Conservation (phyloP, 2,888 invertebrate genomes). For the Drosophila demipolita region DNA sequence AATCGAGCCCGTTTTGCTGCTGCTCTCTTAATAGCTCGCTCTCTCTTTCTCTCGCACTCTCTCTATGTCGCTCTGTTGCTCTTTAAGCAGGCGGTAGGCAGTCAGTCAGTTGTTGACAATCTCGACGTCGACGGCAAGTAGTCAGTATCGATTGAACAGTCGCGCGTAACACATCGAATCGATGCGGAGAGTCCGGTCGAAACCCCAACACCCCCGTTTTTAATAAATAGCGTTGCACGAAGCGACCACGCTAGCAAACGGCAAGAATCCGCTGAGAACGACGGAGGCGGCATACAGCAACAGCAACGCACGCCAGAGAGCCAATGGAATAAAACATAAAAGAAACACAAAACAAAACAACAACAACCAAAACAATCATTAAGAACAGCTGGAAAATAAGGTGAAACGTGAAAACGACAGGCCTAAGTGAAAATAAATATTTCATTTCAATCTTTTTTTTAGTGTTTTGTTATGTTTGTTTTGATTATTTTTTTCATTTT, state of each 20-base stretch:
- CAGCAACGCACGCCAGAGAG: constrained; percentile 33
- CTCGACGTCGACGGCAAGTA: constrained; percentile 44
- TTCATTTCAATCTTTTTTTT: constrained; percentile 12
- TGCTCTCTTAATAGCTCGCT: constrained; percentile 14
- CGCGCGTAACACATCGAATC: constrained; percentile 73
- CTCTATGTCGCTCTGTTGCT: constrained; percentile 7
- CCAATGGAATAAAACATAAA: constrained; percentile 27
- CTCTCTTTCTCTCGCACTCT: constrained; percentile 11
- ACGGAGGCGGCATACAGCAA: constrained; percentile 51
- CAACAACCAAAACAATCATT: constrained; percentile 40
- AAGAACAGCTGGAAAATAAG: constrained; percentile 61
- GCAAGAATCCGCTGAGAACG: constrained; percentile 67
- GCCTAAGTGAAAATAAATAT: constrained; percentile 35
- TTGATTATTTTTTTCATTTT: constrained; percentile 6
- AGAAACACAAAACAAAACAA: constrained; percentile 21
- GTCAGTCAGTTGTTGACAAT: constrained; percentile 37
- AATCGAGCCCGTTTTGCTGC: constrained; percentile 23
- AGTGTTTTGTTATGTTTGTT: background rate
- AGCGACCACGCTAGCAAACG: constrained; percentile 72
- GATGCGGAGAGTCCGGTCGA: constrained; percentile 56
- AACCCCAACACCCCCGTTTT: constrained; percentile 67
- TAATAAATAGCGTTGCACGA: constrained; percentile 72
- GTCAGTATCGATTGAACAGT: constrained; percentile 77
- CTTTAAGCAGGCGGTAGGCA: constrained; percentile 23
- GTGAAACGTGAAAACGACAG: constrained; percentile 32